Conservation (phyloP, 2,113 vertebrate species). For the Prunella fulvescens region DNA sequence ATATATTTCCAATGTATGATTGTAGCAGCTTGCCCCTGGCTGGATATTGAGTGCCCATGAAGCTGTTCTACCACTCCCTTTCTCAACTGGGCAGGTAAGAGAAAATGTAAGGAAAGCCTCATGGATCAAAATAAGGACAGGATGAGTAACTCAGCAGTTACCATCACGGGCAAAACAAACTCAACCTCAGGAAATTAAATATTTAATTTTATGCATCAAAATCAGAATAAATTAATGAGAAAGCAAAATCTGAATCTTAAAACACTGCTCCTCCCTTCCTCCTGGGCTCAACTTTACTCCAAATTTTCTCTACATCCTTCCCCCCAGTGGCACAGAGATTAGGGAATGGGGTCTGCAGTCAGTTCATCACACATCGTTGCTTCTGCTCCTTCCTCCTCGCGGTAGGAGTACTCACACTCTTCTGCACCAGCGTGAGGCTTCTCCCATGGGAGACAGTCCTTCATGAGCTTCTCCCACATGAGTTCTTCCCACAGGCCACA, state of each 20-base stretch:
- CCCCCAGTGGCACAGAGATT: rapidly evolving
- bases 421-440: background rate
- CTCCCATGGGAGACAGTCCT: background rate
- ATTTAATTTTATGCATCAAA: background rate
- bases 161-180: background rate
- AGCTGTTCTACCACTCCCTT: background rate
- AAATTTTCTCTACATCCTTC: background rate
- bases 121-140: background rate
- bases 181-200: background rate
- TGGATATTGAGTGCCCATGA: rapidly evolving
- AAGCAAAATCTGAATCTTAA: background rate
- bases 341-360: background rate
- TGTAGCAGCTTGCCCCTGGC: background rate
- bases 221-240: background rate
- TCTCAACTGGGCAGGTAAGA: background rate
- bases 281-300: background rate
- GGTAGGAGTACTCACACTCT: background rate
- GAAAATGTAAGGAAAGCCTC: background rate
- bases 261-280: background rate
- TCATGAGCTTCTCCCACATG: background rate
- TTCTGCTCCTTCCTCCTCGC: background rate
- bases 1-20: background rate
- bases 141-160: background rate
- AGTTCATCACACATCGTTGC: background rate
- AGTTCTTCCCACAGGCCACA: background rate